A percentile compares a stretch with the other conserved stretches of the same genome.
Conservation (phyloP, 1,140 invertebrate species). For the Radopholus similis region DNA sequence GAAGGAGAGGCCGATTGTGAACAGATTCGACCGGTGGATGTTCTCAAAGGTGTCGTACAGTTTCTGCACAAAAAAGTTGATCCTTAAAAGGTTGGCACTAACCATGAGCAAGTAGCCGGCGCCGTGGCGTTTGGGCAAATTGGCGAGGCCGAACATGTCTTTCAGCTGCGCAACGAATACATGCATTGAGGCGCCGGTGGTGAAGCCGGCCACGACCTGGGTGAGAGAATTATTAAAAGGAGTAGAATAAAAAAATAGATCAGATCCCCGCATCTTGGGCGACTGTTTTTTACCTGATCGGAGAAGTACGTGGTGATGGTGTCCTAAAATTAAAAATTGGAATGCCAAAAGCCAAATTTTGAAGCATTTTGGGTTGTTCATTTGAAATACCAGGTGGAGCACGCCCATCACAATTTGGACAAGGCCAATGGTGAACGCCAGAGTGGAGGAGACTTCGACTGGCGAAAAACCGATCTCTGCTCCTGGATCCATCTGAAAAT, state of each 20-base stretch:
- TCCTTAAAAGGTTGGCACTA: background rate
- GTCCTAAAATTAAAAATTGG: too few relatives aligned
- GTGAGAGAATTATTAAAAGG: background rate
- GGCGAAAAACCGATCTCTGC: slow-evolving; percentile 8
- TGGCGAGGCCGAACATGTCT: slow-evolving; percentile 47
- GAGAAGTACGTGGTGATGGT: slow-evolving; percentile 59
- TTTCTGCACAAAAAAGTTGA: slow-evolving; percentile 9
- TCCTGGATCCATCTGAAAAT: too few relatives aligned
- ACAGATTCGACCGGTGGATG: slow-evolving; percentile 29
- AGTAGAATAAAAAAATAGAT: background rate
- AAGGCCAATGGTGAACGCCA: slow-evolving; percentile 46
- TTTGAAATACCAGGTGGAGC: slow-evolving; percentile 51
- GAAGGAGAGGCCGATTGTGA: slow-evolving; percentile 35
- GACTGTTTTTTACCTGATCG: slow-evolving; percentile 16
- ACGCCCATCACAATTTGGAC: slow-evolving; percentile 52
- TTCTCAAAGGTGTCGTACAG: slow-evolving; percentile 14
- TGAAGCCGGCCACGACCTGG: slow-evolving; percentile 50
- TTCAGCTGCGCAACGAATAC: slow-evolving; percentile 54
- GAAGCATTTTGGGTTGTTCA: too few relatives aligned
- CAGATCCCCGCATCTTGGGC: background rate
- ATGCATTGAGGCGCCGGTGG: slow-evolving; percentile 51
- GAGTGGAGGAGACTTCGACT: slow-evolving; percentile 41
- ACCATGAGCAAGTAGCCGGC: slow-evolving; percentile 45
- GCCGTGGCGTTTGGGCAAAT: slow-evolving; percentile 20
- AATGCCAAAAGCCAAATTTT: too few relatives aligned